phyloP scores from a whole-genome alignment of 2,113 vertebrate genomes.

The Mormyrus lacerda region DNA sequence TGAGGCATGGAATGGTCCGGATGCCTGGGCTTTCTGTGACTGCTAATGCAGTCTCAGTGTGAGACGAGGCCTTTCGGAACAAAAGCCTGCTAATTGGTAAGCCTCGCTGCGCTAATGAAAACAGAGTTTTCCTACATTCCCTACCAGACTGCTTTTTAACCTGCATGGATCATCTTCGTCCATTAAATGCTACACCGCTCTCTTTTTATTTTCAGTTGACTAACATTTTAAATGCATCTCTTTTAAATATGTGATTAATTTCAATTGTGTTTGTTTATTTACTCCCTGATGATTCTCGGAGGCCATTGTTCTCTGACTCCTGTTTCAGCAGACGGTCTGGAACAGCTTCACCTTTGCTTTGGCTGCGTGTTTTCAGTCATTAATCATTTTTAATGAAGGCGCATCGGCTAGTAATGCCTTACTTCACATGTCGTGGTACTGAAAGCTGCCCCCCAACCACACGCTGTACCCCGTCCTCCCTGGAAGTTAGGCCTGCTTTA shows the following conservation, averaged over 20 bases:
- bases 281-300: not conserved
- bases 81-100: not conserved
- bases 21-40: not conserved
- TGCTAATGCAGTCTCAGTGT: not conserved
- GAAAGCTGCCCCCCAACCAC: not conserved
- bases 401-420: slow-evolving; percentile 53
- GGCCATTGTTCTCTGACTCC: not conserved
- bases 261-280: not conserved
- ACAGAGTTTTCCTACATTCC: not conserved
- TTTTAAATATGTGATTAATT: not conserved
- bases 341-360: slow-evolving; percentile 31
- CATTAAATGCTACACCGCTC: not conserved
- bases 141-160: not conserved
- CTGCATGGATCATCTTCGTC: not conserved
- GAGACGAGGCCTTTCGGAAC: not conserved
- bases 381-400: slow-evolving; percentile 46
- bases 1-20: not conserved
- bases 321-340: slow-evolving; percentile 29
- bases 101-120: not conserved
- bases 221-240: not conserved
- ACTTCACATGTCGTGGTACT: slow-evolving; percentile 20
- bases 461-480: not conserved
- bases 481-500: slow-evolving; percentile 15
- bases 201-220: not conserved
- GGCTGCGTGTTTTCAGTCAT: slow-evolving; percentile 17